Evolutionary conservation across 2,113 vertebrate species (phyloP), one percentile per base, ranked within the genome.

Genomic region (Riparia riparia): DNA sequence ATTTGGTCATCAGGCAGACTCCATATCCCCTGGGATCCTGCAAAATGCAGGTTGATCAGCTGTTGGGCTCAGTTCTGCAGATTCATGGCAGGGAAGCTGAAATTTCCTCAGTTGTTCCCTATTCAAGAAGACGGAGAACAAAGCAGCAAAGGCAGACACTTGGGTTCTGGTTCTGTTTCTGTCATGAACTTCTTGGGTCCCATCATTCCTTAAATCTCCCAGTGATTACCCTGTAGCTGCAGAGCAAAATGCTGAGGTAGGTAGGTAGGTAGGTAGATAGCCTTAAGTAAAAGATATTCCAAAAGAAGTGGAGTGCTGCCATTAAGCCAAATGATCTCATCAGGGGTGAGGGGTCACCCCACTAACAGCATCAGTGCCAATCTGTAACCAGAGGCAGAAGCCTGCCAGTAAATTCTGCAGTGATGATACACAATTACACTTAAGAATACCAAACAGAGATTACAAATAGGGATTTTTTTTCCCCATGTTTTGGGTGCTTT

Each of bases 381-480:
- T 41, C 32, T 58, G 45, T 91, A 60, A 82, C 10, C 18, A 47
- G 80, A 57, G 34, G 7, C 81, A 86, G 42, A 57, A 54, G 17
- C 26, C 60, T 95, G 82, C 47, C 42, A 82, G 73, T 37, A 94
- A 81, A 69, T 70, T 89, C 47, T 89, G 69, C 25, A 54, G 45
- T 37, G 22, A 58, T 63, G 45, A 68, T 94, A 39, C 34, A 58
- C 31, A 70, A 32, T 78, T 69, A 47, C 17, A 34, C 26, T 68
- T 25, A 47, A 32, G 42, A 94, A 81, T 66, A 64, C 12, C 29
- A 50, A 53, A 37, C 3, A 41, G 28, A 82, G 34, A 37, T 53
- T 74, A 73, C 28, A 85, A 69, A 66, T 22, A 49, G 32, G 44
- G 5, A 8, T 16, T 44, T 86, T 84, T 77, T 72, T 34, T 7